These are phyloP conservation scores for Phymatocera aterrima DNA, from an alignment of 2,888 invertebrate species.

Conservation along the genomic window DNA sequence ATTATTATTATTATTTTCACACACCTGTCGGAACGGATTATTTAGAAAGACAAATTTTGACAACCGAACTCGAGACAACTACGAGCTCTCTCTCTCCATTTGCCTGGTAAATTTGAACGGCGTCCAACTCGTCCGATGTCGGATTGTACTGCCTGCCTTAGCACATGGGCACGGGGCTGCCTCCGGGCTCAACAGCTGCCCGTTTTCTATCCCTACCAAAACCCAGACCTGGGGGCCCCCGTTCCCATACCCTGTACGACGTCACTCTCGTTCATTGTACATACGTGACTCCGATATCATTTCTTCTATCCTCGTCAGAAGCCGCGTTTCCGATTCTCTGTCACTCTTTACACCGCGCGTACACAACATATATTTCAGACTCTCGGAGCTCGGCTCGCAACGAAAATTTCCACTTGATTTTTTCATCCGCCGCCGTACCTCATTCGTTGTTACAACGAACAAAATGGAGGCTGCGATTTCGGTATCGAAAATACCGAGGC, in stretches of 20 bases:
- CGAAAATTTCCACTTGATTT: no score
- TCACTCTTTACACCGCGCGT: no score
- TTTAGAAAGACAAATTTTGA: constrained; percentile 12
- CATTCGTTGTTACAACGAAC: no score
- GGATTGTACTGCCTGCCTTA: constrained; percentile 55
- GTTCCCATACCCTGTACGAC: constrained; percentile 41
- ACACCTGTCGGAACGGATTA: no score
- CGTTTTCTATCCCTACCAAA: constrained; percentile 54
- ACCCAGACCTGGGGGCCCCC: constrained; percentile 29
- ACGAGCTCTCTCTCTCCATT: neutral
- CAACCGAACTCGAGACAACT: neutral
- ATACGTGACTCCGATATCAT: neutral
- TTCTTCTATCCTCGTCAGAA: neutral
- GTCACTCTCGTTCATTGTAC: constrained; percentile 1
- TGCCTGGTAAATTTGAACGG: constrained; percentile 22
- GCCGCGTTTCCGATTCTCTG: no score
- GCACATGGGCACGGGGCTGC: constrained; percentile 55
- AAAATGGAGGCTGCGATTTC: no score
- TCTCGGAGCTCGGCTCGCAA: no score
- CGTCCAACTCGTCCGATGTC: constrained; percentile 49
- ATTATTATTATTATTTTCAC: no score
- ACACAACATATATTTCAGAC: no score
- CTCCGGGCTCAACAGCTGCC: constrained; percentile 61
- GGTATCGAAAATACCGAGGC: no score
- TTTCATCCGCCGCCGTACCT: no score